phyloP scores from a whole-genome alignment of 2,113 vertebrate species.

The Mirza zaza region DNA sequence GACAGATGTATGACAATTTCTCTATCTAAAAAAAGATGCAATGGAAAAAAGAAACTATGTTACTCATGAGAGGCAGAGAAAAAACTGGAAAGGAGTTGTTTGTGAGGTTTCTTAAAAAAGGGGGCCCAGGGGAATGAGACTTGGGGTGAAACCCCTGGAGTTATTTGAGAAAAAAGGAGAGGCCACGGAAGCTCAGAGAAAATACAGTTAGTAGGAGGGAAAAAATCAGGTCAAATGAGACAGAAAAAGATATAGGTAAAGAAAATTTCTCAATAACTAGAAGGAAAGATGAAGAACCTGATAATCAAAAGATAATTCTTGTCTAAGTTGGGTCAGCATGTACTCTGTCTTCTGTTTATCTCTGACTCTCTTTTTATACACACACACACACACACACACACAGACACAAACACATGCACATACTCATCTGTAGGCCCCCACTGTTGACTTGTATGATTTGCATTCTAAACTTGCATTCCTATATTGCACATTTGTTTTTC shows the following conservation, averaged over 20 bases:
- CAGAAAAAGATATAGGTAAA: background rate
- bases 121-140: background rate
- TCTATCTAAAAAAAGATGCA: background rate
- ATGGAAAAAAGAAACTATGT: background rate
- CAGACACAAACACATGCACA: background rate
- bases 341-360: background rate
- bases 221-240: background rate
- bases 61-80: background rate
- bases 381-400: too few species aligned
- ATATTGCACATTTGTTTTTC: background rate
- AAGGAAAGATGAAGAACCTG: background rate
- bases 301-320: background rate
- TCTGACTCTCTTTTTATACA: background rate
- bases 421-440: background rate
- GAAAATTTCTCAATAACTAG: background rate
- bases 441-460: background rate
- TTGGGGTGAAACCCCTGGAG: background rate
- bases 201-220: background rate
- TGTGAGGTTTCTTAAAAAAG: background rate
- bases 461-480: background rate
- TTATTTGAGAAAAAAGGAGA: background rate
- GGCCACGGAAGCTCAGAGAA: background rate
- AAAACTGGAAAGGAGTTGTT: background rate
- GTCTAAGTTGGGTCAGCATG: background rate
- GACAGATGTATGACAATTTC: background rate